Percentiles rank a stretch among this genome's conserved stretches.
Evolutionary conservation across 92 coral and sea anemone genomes (phyloP).

Genomic region (Parazoanthus atlanticus): DNA sequence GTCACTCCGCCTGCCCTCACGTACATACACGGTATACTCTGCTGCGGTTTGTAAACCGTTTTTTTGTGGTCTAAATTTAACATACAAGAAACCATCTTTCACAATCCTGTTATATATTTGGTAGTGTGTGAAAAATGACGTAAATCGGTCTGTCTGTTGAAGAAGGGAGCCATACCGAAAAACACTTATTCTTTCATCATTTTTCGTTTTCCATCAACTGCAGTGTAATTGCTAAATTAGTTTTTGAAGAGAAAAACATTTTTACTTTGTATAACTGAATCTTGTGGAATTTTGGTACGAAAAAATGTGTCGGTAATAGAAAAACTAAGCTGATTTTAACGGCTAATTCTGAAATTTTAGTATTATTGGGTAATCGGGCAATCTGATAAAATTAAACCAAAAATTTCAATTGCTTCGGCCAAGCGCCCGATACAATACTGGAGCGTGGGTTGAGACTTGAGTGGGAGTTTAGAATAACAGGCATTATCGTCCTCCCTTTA

Average conservation of each 20-base stretch:
- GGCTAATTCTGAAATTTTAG: not conserved
- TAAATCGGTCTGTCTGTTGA: not conserved
- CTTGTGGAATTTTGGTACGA: not conserved
- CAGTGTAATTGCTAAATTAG: not conserved
- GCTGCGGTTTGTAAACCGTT: not conserved
- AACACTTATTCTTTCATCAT: not conserved
- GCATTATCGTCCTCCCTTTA: not conserved
- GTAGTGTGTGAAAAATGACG: not conserved
- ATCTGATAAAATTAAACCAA: not conserved
- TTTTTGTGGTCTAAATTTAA: not conserved
- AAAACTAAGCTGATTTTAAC: not conserved
- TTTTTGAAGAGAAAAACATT: not conserved
- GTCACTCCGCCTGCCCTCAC: not conserved
- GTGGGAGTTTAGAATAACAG: not conserved
- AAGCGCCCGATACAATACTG: not conserved
- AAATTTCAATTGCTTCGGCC: not conserved
- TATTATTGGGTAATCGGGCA: not conserved
- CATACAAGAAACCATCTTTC: not conserved
- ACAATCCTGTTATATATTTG: not conserved
- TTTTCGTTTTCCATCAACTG: not conserved
- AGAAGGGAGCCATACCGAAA: not conserved
- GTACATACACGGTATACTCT: not conserved
- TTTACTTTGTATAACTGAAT: no score
- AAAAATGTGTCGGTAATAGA: not conserved
- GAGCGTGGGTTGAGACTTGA: constrained; percentile 3